A percentile compares a stretch with the other conserved stretches of the same genome.
Evolutionary conservation across 92 coral and sea anemone species (phyloP).

Genomic region (Porites cylindrica): DNA sequence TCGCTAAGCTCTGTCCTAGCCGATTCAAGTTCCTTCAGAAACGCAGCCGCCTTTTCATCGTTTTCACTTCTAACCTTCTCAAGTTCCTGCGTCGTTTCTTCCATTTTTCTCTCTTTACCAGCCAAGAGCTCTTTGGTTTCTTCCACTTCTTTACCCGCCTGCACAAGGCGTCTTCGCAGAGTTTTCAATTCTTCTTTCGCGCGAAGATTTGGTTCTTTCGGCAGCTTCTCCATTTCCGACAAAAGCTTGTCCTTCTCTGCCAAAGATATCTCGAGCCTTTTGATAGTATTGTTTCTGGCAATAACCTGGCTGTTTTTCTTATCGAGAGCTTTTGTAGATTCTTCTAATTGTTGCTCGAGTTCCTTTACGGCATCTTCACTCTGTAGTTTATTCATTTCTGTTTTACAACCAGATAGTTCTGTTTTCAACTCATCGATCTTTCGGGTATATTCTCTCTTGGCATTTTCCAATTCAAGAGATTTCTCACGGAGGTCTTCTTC

Average conservation of each 20-base stretch:
- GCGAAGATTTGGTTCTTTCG: constrained; percentile 39
- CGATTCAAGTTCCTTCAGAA: constrained; percentile 25
- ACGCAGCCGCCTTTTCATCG: constrained; percentile 45
- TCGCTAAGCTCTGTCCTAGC: constrained; percentile 19
- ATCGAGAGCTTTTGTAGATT: constrained; percentile 87
- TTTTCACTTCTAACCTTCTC: constrained; percentile 34
- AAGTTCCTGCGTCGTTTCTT: constrained; percentile 33
- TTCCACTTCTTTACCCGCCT: constrained; percentile 62
- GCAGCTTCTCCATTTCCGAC: constrained; percentile 55
- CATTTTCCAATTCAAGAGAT: constrained; percentile 40
- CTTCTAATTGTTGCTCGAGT: constrained; percentile 86
- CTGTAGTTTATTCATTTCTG: constrained; percentile 25
- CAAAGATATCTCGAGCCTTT: constrained; percentile 79
- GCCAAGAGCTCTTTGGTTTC: constrained; percentile 55
- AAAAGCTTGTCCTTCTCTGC: constrained; percentile 64
- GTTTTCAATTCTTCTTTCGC: constrained; percentile 59
- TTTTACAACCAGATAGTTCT: constrained; percentile 30
- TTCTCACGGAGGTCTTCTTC: constrained; percentile 21
- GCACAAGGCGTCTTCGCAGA: constrained; percentile 58
- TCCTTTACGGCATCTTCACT: constrained; percentile 43
- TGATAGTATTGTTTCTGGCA: constrained; percentile 79
- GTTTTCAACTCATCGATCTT: constrained; percentile 27
- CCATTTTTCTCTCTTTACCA: constrained; percentile 32
- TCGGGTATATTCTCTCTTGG: constrained; percentile 1
- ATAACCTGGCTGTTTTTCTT: constrained; percentile 96